Conservation (phyloP, 1,140 invertebrate species). For the Psix sp. region DNA sequence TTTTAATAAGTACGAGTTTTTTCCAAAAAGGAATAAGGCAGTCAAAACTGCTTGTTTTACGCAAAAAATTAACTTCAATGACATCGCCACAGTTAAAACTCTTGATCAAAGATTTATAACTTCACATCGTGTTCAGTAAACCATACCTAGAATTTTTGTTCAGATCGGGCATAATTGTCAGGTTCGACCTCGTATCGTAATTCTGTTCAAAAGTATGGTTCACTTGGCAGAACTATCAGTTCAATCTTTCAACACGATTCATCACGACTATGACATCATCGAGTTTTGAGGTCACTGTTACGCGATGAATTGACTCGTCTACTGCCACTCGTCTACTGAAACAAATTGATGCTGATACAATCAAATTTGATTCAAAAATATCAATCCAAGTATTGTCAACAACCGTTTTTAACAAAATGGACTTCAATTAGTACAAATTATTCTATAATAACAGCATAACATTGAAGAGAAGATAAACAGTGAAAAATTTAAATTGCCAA, state of each 20-base stretch:
- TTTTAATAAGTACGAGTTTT: too few relatives aligned
- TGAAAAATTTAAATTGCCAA: too few relatives aligned
- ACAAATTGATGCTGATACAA: constrained; percentile 48
- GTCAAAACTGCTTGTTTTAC: too few relatives aligned
- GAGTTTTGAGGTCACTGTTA: constrained; percentile 66
- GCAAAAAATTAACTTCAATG: constrained; percentile 31
- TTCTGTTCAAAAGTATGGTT: constrained; percentile 40
- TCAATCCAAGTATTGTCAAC: constrained; percentile 59
- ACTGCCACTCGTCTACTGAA: constrained; percentile 58
- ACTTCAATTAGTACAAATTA: too few relatives aligned
- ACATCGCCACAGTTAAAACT: constrained; percentile 32
- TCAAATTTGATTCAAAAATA: constrained; percentile 39
- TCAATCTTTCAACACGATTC: constrained; percentile 48
- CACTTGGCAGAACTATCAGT: constrained; percentile 35
- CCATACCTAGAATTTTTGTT: constrained; percentile 16
- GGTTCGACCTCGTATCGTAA: constrained; percentile 47
- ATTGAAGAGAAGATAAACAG: too few relatives aligned
- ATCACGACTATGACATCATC: constrained; percentile 48
- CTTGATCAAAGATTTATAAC: constrained; percentile 46
- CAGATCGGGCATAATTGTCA: constrained; percentile 29
- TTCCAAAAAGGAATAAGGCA: too few relatives aligned
- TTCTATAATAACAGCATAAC: too few relatives aligned
- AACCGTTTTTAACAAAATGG: constrained; percentile 4
- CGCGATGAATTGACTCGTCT: constrained; percentile 70
- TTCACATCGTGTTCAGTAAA: constrained; percentile 8